phyloP scores from a whole-genome alignment of 2,888 invertebrate genomes.

The Cryptops parisi region DNA sequence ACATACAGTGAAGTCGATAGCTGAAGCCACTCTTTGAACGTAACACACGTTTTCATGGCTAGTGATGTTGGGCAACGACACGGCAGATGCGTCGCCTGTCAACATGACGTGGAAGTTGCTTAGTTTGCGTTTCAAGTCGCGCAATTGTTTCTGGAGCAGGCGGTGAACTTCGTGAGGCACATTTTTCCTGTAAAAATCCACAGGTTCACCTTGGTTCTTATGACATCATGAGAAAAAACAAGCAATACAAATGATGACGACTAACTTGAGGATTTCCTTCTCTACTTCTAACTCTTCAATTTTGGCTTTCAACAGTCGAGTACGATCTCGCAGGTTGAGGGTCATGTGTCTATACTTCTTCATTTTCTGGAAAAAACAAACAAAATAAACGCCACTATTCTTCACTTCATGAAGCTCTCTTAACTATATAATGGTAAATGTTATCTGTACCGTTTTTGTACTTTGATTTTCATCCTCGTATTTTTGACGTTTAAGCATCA shows the following conservation, averaged over 20 bases:
- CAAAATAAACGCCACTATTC: not conserved
- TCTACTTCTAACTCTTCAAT: not conserved
- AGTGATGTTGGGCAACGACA: not conserved
- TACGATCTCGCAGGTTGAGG: not conserved
- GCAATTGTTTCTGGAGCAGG: not conserved
- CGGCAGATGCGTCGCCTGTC: not conserved
- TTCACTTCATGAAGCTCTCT: not conserved
- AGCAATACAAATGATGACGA: too few species aligned
- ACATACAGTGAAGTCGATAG: too few species aligned
- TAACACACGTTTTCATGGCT: too few species aligned
- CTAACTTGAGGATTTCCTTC: not conserved
- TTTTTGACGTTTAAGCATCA: not conserved
- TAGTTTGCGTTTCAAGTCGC: not conserved
- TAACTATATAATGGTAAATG: too few species aligned
- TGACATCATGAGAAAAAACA: too few species aligned
- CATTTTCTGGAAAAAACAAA: not conserved
- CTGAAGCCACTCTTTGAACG: too few species aligned
- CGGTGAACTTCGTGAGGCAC: not conserved
- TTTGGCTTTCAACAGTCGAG: not conserved
- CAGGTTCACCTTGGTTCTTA: too few species aligned
- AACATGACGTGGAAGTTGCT: not conserved
- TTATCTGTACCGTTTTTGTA: not conserved
- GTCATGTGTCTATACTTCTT: not conserved
- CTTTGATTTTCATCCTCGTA: not conserved
- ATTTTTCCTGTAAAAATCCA: not conserved